phyloP scores from a whole-genome alignment of 2,888 invertebrate species.

The Epinotia ramella region DNA sequence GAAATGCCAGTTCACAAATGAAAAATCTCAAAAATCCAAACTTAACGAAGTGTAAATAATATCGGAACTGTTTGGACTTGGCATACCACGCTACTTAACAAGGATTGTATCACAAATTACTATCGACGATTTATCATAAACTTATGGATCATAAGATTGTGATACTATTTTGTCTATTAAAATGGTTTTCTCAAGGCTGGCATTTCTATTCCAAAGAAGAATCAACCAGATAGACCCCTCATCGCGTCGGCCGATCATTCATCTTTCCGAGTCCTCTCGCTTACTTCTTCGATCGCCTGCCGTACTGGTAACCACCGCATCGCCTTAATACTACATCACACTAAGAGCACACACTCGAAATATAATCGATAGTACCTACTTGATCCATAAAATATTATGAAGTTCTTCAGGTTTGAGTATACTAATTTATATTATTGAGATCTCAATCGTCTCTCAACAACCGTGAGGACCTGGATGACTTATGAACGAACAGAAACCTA shows the following conservation, averaged over 20 bases:
- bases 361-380: neutral
- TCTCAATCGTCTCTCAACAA: neutral
- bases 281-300: conserved; percentile 43
- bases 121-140: too few relatives aligned
- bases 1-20: conserved; percentile 22
- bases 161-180: neutral
- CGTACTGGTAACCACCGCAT: conserved; percentile 36
- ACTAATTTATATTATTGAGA: neutral
- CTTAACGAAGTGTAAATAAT: neutral
- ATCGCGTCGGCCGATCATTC: conserved; percentile 39
- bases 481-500: neutral
- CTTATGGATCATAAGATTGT: neutral
- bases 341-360: conserved; percentile 5
- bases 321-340: conserved; percentile 12
- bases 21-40: neutral
- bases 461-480: neutral
- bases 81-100: neutral
- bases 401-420: neutral
- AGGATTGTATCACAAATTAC: neutral
- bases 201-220: conserved; percentile 27
- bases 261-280: conserved; percentile 34
- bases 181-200: conserved; percentile 21
- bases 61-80: neutral
- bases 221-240: conserved; percentile 38
- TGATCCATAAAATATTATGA: neutral